Base-by-base conservation (phyloP, 1,140 invertebrate species). In the Drosophila repletoides region DNA sequence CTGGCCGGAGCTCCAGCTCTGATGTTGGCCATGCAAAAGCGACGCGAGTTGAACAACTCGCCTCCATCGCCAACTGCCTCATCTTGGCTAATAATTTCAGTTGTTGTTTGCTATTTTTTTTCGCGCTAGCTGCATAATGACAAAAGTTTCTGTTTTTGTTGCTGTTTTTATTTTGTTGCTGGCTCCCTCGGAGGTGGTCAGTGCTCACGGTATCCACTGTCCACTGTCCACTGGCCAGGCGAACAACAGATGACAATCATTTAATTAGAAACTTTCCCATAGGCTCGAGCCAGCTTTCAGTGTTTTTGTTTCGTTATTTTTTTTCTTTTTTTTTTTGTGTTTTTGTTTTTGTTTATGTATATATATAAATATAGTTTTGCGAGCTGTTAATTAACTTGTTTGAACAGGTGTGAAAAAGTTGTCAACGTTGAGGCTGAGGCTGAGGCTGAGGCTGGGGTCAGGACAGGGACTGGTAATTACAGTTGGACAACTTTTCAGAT, bases 181-280 rank as follows among this genome's bases (percentile, higher is more conserved):
- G 51, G 41, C 59, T 59, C 29, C 56, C 67, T 74, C 41, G 48
- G 38, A 51, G 69, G 70, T 81, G 76, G 63, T 70, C 72, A 81
- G 61, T 58, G 45, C 64, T 48, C 53, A 17, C 34, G 10, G 17
- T 17, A 21, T 17, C 48, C 52, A 72, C 60, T 73, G 75, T 76
- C 74, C 38, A 34, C 12, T 72, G 80, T 70, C 66, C 81, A 73
- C 19, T 60, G 61, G 58, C 58, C 52, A 43, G 59, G 49, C 53
- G 72, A 72, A 72, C 56, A 58, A 68, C 72, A 89, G 87, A 89
- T 89, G 86, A 89, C 87, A 89, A 89, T 89, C 87, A 89, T 89
- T 89, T 89, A 89, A 89, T 89, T 89, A 89, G 87, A 89, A 89
- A 89, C 81, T 89, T 89, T 89, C 87, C 87, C 87, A 89, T 89